Base-by-base conservation (phyloP, 2,797 vertebrate genomes). In the Galago senegalensis region DNA sequence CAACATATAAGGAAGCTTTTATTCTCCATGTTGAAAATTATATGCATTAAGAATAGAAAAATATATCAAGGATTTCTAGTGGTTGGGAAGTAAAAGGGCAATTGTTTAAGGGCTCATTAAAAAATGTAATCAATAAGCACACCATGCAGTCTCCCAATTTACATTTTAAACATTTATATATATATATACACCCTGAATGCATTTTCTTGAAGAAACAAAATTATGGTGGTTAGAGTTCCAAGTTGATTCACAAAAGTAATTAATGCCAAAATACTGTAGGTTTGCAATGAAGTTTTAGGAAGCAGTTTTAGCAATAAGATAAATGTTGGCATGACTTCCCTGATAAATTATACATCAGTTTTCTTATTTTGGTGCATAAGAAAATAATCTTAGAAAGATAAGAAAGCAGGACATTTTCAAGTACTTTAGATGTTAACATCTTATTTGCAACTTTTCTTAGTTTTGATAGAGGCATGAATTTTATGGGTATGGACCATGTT, bases 201-300 rank as follows among this genome's bases (percentile, higher is more conserved):
- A 76, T 93, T 97, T 97, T 93, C 91, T 80, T 91, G 31, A 89
- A 92, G 58, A 96, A 87, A 93, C 7, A 77, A 87, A 92, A 8
- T 82, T 80, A 67, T 82, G 29, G 49, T 37, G 21, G 43, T 67
- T 40, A 69, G 18, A n/a, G 25, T 96, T 56, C 37, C 86, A 91
- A 96, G 73, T 88, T 87, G 90, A 92, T 87, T 93, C 69, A 80
- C 31, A 73, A 93, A 91, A 85, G 70, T 49, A 84, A 93, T 94
- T 49, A 84, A 93, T 93, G 56, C 27, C 70, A 72, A 83, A 91
- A 88, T 46, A 31, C 29, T 91, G 25, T 53, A 77, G 20, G 40
- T 89, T 83, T 88, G 49, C 56, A 93, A 43, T 25, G 11, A 91
- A 83, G 89, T n/a, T 7, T 3, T 58, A 60, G 69, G 29, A 83